A percentile compares a stretch with the other conserved stretches of the same genome.
Conservation (phyloP, 2,113 vertebrate genomes). For the Alligator sinensis region DNA sequence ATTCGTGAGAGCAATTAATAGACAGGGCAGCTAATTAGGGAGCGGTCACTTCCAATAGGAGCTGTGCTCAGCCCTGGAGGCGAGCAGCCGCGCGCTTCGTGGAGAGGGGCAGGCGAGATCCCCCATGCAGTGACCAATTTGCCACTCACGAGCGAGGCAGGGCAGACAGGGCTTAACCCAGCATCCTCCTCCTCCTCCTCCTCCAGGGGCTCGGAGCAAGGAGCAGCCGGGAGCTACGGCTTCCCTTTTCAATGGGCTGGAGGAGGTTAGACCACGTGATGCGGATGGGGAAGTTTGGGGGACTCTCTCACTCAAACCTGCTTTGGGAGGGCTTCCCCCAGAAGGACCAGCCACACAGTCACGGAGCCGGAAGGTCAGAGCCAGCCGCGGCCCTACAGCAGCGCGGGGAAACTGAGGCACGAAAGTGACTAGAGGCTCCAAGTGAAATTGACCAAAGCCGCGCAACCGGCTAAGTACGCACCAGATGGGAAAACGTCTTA, state of each 20-base stretch:
- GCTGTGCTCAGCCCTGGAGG: constrained; percentile 17
- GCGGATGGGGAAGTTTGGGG: not conserved
- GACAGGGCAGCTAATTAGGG: constrained; percentile 71
- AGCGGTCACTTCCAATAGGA: constrained; percentile 69
- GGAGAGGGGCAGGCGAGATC: not conserved
- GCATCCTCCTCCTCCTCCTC: not conserved
- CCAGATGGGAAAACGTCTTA: not conserved
- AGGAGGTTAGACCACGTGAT: not conserved
- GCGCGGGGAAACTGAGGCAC: not conserved
- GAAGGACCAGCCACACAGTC: not conserved
- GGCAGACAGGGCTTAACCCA: not conserved
- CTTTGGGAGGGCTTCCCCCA: not conserved
- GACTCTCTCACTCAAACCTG: not conserved
- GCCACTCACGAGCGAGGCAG: fast-evolving
- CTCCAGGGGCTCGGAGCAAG: too few relatives aligned
- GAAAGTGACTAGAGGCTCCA: not conserved
- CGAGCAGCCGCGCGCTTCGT: not conserved
- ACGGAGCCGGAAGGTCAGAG: not conserved
- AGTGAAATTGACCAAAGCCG: not conserved
- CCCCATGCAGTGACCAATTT: not conserved
- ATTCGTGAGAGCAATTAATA: constrained; percentile 69
- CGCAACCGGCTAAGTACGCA: not conserved
- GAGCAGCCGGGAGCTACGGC: too few relatives aligned
- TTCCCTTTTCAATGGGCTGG: not conserved
- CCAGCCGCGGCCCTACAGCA: not conserved